Evolutionary conservation across 2,797 vertebrate genomes (phyloP), one percentile per base, ranked within the genome.

Genomic region (Euthynnus affinis): DNA sequence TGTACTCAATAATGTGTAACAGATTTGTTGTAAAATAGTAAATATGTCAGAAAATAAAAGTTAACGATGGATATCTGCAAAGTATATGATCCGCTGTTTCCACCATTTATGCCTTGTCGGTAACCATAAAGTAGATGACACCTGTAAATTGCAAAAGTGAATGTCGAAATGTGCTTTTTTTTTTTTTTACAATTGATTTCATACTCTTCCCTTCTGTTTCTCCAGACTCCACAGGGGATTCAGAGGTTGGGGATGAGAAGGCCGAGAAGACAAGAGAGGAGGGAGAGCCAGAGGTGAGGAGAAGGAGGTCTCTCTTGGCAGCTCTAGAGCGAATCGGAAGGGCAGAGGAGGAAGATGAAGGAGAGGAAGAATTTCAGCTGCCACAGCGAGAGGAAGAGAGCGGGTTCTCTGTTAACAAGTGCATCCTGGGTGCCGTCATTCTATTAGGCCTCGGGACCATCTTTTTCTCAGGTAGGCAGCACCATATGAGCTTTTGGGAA

Each of bases 321-420:
- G 70, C 93, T 86, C 78, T 95, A 87, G 94, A 95, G 73, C 76
- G 67, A 17, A 83, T 91, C 2, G 93, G 91, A 22, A 84, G 77
- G 57, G 85, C 84, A 5, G 94, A 86, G 46, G 71, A 74, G 60
- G 46, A 91, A 29, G 93, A 92, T 63, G 93, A 91, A 34, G 88
- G 34, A 4, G 91, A 90, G 17, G 91, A 94, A 66, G 93, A 92
- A n/a, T 93, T 94, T 66, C 92, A 90, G 59, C 79, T 90, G 29
- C 93, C 93, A 7, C 91, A 82, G 53, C 87, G 84, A 68, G 87
- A 88, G 1, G 93, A 93, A 0, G 92, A 93, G 72, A 87, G 84
- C 0, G 91, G 92, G 10, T 93, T 96, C 77, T 93, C 95, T 40
- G 70, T 96, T 70, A 96, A 96, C 91, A 96, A 95, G 88, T 96